These are phyloP conservation scores for Bembecia ichneumoniformis DNA, from an alignment of 2,888 invertebrate genomes.

Conservation along the genomic window DNA sequence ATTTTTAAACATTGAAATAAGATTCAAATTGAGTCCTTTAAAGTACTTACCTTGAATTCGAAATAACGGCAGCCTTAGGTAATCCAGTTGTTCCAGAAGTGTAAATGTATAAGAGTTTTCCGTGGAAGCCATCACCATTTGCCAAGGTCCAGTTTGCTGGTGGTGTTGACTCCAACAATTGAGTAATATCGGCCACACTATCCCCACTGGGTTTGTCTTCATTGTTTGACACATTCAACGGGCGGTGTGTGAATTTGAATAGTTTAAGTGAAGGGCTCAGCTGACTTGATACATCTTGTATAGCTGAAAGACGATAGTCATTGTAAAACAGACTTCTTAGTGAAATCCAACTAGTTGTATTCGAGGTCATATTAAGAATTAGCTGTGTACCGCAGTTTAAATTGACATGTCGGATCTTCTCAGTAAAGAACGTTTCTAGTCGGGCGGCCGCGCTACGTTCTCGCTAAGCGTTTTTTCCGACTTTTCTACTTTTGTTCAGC, in stretches of 20 bases:
- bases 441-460: no score
- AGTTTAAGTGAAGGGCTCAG: constrained; percentile 77
- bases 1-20: not conserved
- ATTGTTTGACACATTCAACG: constrained; percentile 27
- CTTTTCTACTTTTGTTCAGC: no score
- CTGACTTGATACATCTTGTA: constrained; percentile 78
- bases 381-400: no score
- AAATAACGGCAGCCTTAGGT: constrained; percentile 97
- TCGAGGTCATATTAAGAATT: no score
- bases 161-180: constrained; percentile 70
- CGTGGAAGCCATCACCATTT: constrained; percentile 78
- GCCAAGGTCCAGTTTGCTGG: constrained; percentile 69
- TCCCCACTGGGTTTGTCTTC: constrained; percentile 35
- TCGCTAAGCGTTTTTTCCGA: no score
- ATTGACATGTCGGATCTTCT: no score
- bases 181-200: constrained; percentile 71
- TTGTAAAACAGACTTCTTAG: no score
- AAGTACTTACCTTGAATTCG: constrained; percentile 83
- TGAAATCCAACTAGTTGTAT: no score
- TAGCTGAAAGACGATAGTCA: constrained; percentile 61
- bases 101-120: constrained; percentile 93
- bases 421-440: no score
- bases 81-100: constrained; percentile 99
- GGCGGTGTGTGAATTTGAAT: constrained; percentile 71
- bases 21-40: not conserved